These are phyloP conservation scores for Nephrotoma guestfalica DNA, from an alignment of 2,888 invertebrate species.

Conservation along the genomic window DNA sequence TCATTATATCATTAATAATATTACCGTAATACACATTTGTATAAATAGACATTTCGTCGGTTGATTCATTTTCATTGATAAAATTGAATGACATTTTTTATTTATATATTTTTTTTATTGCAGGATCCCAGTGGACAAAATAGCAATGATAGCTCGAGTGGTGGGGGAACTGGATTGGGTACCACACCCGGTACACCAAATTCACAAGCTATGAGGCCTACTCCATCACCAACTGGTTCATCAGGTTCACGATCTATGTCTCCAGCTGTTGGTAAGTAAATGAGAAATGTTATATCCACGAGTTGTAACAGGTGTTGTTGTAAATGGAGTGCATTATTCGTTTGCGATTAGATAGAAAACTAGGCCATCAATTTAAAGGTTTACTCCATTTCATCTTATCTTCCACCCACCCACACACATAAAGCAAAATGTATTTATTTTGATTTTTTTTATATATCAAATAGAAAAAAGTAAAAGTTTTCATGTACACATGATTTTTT, in stretches of 20 bases:
- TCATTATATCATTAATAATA: not conserved
- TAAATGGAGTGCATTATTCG: too few species aligned
- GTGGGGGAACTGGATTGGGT: constrained; percentile 51
- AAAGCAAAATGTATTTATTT: too few species aligned
- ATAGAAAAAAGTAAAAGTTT: too few species aligned
- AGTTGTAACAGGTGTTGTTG: too few species aligned
- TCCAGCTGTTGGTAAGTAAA: constrained; percentile 80
- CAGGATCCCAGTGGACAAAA: constrained; percentile 79
- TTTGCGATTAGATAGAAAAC: too few species aligned
- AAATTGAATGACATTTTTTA: constrained; percentile 8
- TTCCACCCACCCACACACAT: too few species aligned
- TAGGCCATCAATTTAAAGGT: too few species aligned
- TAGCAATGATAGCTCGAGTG: constrained; percentile 74
- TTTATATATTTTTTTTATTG: constrained; percentile 17
- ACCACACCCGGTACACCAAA: constrained; percentile 42
- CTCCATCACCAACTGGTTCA: constrained; percentile 85
- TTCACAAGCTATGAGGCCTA: constrained; percentile 73
- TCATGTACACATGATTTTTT: too few species aligned
- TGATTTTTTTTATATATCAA: too few species aligned
- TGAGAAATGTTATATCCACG: not conserved
- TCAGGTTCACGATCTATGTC: constrained; percentile 95
- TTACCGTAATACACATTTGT: not conserved
- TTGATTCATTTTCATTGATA: not conserved
- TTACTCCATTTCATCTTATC: too few species aligned
- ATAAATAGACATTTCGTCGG: not conserved